A percentile compares a stretch with the other conserved stretches of the same genome.
Conservation (phyloP, 2,888 invertebrate species). For the Eudasyphora cyanicolor region DNA sequence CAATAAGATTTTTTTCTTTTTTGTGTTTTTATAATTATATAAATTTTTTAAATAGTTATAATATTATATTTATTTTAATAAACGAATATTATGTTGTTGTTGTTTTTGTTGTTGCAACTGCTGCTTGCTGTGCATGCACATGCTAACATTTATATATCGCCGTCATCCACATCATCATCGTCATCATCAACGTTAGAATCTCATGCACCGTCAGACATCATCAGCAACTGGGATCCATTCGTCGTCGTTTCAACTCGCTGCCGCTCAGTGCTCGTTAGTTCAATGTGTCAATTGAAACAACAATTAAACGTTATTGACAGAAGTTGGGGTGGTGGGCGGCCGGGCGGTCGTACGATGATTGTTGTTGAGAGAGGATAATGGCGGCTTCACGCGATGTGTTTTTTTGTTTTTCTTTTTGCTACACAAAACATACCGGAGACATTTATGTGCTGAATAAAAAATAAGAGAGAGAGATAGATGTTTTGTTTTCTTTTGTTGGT, state of each 20-base stretch:
- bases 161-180: constrained; percentile 41
- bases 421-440: constrained; percentile 41
- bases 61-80: constrained; percentile 76
- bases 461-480: constrained; percentile 44
- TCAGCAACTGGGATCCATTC: constrained; percentile 42
- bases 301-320: constrained; percentile 41
- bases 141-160: constrained; percentile 33
- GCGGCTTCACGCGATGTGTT: constrained; percentile 49
- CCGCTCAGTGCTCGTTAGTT: constrained; percentile 52
- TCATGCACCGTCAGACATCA: too few species aligned
- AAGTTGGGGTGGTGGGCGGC: too few species aligned
- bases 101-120: constrained; percentile 67
- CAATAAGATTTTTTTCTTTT: constrained; percentile 75
- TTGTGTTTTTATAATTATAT: constrained; percentile 78
- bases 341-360: constrained; percentile 65
- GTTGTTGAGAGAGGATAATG: constrained; percentile 64
- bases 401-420: constrained; percentile 61
- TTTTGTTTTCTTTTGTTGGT: constrained; percentile 64
- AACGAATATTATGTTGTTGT: constrained; percentile 75
- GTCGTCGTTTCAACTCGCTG: constrained; percentile 60
- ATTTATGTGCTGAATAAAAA: constrained; percentile 56
- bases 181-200: constrained; percentile 48
- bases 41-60: constrained; percentile 79
- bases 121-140: constrained; percentile 67
- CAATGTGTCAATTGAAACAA: constrained; percentile 27